Conservation (phyloP, 2,113 vertebrate species). For the Entomyzon cyanotis region DNA sequence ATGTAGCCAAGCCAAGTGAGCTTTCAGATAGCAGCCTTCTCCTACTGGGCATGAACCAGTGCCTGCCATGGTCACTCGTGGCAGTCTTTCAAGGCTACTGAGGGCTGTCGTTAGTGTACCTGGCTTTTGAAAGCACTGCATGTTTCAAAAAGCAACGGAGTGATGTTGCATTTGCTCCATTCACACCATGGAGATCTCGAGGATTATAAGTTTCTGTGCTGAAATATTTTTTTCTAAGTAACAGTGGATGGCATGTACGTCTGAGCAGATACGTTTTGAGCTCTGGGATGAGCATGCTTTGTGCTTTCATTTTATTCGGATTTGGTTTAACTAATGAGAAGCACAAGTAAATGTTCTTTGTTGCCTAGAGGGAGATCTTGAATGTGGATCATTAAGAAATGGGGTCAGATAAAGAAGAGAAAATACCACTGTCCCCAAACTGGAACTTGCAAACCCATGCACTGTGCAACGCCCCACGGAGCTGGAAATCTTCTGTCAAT, state of each 20-base stretch:
- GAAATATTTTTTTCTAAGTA: background rate
- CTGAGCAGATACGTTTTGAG: constrained; percentile 20
- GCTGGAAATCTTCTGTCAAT: constrained; percentile 50
- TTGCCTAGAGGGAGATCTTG: constrained; percentile 50
- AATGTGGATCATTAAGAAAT: constrained; percentile 57
- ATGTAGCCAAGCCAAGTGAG: background rate
- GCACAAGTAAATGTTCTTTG: constrained; percentile 53
- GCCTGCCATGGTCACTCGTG: background rate
- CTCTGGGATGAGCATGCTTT: background rate
- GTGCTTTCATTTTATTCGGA: constrained; percentile 35
- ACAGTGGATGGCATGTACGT: background rate
- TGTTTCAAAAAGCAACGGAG: background rate
- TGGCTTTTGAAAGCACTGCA: background rate
- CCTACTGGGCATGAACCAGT: background rate
- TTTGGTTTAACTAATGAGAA: constrained; percentile 51
- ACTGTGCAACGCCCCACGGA: background rate
- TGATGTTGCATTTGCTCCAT: background rate
- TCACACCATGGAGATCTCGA: background rate
- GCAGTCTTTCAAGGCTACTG: background rate
- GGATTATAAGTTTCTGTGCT: background rate
- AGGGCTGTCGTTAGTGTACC: background rate
- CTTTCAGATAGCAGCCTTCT: background rate
- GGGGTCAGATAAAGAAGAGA: constrained; percentile 50
- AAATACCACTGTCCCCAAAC: constrained; percentile 35
- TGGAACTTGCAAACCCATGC: constrained; percentile 40